Conservation (phyloP, 2,113 vertebrate genomes). For the Furnarius figulus region DNA sequence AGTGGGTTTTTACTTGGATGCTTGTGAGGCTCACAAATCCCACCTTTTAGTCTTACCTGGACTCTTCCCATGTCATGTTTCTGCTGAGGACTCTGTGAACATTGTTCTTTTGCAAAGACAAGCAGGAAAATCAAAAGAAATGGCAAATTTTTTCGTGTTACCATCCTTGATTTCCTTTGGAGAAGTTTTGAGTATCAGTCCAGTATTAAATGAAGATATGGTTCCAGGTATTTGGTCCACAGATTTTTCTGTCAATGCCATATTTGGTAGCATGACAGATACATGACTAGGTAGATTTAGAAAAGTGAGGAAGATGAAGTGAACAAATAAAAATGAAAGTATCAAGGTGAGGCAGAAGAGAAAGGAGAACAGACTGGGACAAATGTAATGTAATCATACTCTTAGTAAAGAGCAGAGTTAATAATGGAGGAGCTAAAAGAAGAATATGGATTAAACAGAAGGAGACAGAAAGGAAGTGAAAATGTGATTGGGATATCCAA, state of each 20-base stretch:
- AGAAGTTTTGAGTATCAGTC: neutral
- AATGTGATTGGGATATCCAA: neutral
- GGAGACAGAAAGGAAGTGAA: neutral
- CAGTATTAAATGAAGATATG: neutral
- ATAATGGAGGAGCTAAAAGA: neutral
- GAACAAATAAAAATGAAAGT: neutral
- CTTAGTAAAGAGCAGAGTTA: neutral
- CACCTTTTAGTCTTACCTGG: neutral
- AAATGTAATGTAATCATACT: neutral
- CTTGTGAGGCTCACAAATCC: neutral
- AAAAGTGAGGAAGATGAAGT: neutral
- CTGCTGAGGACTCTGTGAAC: neutral
- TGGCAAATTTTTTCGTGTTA: neutral
- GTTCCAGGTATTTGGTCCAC: neutral
- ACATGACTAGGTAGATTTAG: neutral
- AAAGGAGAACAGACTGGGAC: neutral
- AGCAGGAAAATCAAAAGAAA: neutral
- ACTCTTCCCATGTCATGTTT: neutral
- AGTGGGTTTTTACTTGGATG: neutral
- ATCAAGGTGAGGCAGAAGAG: neutral
- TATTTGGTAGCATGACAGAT: neutral
- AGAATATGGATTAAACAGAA: neutral
- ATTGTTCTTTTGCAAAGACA: neutral
- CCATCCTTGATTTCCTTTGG: neutral
- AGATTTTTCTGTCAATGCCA: neutral